Base-by-base conservation (phyloP, 2,113 vertebrate genomes). In the Paracanthobrama guichenoti region DNA sequence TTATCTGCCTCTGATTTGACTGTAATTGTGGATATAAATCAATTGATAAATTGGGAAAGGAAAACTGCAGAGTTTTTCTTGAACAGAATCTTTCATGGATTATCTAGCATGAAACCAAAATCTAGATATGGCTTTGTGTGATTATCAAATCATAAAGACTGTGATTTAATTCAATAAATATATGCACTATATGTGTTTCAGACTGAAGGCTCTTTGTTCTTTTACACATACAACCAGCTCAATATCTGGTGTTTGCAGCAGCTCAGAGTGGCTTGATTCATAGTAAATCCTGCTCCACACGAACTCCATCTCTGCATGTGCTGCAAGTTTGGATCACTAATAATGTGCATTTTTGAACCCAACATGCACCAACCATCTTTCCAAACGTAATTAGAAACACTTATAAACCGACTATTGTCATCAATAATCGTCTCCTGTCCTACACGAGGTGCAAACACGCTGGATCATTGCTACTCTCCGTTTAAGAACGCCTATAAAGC, bases 51-150 rank as follows among this genome's bases (percentile, higher is more conserved):
- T 86, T 62, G 59, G 86, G 1, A 84, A 67, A 39, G 16, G 28
- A 18, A 66, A 31, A 66, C 28, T 86, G 84, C 60, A 39, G 94
- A 90, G 91, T 8, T 66, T 66, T 31, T 80, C 9, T 88, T 88
- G 92, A 76, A 60, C 91, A 94, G 87, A 92, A 78, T 85, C 90
- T 88, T 78, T 92, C 89, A 87, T 90, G 5, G 91, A 93, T 78
- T 89, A 76, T 81, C 90, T 90, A 3, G 39, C 39, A 39, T 7
- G 39, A 28, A 66, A 31, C 26, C 7, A 0, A 67, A 67, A 20
- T 67, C 60, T 4, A 2, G 13, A 13, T 6, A 28, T 62, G 60
- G 59, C 11, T 62, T 13, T 4, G 24, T 60, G 12, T 12, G n/a
- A 4, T 26, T 60, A 24, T 60, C 11, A 24, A 26, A 60, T 60